These are phyloP conservation scores for Epinotia brunnichana DNA, from an alignment of 2,888 invertebrate species.

Conservation along the genomic window DNA sequence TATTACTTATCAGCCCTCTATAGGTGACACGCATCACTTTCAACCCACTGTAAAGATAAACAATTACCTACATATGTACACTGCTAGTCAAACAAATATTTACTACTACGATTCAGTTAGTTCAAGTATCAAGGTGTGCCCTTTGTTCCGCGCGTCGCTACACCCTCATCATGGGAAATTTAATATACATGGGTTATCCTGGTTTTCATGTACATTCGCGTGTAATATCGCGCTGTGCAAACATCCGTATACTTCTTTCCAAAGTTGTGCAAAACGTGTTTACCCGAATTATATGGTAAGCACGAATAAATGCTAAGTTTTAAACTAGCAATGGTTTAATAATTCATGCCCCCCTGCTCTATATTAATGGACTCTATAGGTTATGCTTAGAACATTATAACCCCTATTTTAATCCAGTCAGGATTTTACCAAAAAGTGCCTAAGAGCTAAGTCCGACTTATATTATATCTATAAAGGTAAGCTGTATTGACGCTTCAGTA, in stretches of 20 bases:
- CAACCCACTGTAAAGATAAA: no score
- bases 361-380: background rate
- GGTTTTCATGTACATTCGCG: slow-evolving; percentile 14
- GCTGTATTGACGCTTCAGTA: no score
- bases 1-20: no score
- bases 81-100: background rate
- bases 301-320: background rate
- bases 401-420: no score
- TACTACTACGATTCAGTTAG: background rate
- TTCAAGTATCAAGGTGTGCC: background rate
- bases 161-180: slow-evolving; percentile 6
- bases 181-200: slow-evolving; percentile 7
- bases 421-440: no score
- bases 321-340: background rate
- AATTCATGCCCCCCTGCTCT: background rate
- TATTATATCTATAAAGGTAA: no score
- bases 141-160: background rate
- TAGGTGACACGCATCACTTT: no score
- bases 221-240: slow-evolving; percentile 17
- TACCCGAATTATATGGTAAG: background rate
- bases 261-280: slow-evolving; percentile 12
- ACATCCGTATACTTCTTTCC: slow-evolving; percentile 15
- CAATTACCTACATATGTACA: no score
- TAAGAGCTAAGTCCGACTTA: no score
- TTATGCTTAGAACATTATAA: no score